Conservation (phyloP, 1,140 invertebrate species). For the Drosophila ananassae region DNA sequence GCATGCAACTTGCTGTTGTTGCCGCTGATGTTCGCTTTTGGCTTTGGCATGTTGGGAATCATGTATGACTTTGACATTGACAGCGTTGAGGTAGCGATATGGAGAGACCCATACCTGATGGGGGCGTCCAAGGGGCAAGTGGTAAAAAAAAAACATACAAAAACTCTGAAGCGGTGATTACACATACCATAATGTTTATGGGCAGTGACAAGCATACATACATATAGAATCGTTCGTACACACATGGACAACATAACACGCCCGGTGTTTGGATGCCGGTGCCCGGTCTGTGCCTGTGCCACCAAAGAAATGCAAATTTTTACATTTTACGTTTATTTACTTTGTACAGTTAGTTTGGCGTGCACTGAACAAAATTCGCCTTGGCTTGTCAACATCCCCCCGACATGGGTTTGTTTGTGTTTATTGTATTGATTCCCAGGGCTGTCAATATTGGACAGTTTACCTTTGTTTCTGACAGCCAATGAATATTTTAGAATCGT, state of each 20-base stretch:
- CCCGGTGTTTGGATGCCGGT: background rate
- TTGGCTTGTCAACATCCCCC: constrained; percentile 35
- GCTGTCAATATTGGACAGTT: constrained; percentile 45
- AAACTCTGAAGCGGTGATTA: constrained; percentile 40
- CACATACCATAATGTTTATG: constrained; percentile 41
- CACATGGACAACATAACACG: constrained; percentile 2
- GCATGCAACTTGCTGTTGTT: constrained; percentile 42
- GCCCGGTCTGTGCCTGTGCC: background rate
- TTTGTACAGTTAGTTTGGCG: constrained; percentile 59
- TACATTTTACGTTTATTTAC: constrained; percentile 75
- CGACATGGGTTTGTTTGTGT: constrained; percentile 41
- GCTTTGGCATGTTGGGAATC: constrained; percentile 71
- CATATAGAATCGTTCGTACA: background rate
- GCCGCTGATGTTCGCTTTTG: constrained; percentile 55
- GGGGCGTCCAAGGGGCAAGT: constrained; percentile 1
- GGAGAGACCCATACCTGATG: constrained; percentile 22
- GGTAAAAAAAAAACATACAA: background rate
- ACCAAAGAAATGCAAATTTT: constrained; percentile 51
- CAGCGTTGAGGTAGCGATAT: constrained; percentile 56
- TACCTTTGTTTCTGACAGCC: constrained; percentile 40
- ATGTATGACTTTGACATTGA: constrained; percentile 80
- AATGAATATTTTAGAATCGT: constrained; percentile 35
- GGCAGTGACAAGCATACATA: background rate
- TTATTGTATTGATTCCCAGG: constrained; percentile 29
- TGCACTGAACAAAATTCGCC: constrained; percentile 54